phyloP scores from a whole-genome alignment of 2,797 vertebrate genomes.

The Acanthiza pusilla region DNA sequence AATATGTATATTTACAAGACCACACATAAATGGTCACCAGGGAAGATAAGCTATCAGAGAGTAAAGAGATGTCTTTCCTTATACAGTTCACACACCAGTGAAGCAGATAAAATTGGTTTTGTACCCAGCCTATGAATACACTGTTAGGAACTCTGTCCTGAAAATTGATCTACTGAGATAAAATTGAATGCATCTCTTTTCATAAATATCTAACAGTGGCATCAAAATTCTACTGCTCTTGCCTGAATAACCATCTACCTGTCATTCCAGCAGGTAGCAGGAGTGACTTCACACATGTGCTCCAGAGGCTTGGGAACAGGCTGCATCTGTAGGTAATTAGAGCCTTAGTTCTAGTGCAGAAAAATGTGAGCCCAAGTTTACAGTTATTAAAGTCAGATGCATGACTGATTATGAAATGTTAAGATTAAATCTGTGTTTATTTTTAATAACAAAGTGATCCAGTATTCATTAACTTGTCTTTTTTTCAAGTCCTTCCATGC shows the following conservation, averaged over 20 bases:
- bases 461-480: not conserved
- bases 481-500: not conserved
- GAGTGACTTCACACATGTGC: not conserved
- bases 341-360: not conserved
- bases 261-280: conserved; percentile 19
- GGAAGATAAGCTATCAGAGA: conserved; percentile 93
- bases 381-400: conserved; percentile 46
- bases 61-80: conserved; percentile 92
- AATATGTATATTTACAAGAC: conserved; percentile 98
- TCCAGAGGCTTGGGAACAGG: not conserved
- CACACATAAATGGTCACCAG: conserved; percentile 90
- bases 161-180: conserved; percentile 80
- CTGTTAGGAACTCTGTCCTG: conserved; percentile 77
- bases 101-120: conserved; percentile 99
- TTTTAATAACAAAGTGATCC: conserved; percentile 49
- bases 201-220: conserved; percentile 71
- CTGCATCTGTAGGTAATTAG: conserved; percentile 24
- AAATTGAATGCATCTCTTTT: conserved; percentile 75
- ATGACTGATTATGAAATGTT: conserved; percentile 26
- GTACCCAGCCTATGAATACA: conserved; percentile 79
- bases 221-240: conserved; percentile 52
- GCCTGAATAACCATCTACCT: conserved; percentile 44
- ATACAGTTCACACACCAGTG: conserved; percentile 94
- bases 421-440: conserved; percentile 53
- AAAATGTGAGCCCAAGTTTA: conserved; percentile 26